These are phyloP conservation scores for Xiphydria camelus DNA, from an alignment of 2,888 invertebrate species.

Conservation along the genomic window DNA sequence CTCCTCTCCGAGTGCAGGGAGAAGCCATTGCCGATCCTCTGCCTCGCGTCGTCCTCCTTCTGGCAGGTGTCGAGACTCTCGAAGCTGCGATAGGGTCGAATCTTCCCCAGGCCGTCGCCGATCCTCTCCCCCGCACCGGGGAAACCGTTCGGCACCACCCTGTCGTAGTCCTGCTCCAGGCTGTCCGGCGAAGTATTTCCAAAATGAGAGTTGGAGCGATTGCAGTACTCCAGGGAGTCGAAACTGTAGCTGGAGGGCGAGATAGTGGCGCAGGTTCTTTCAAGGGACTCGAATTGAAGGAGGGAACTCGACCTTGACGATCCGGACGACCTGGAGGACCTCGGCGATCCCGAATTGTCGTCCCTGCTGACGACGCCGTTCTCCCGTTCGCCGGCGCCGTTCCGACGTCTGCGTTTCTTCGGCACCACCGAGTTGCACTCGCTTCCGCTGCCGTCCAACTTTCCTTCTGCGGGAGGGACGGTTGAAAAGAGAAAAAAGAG, in stretches of 20 bases:
- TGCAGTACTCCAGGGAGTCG: constrained; percentile 60
- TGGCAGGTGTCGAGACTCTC: constrained; percentile 58
- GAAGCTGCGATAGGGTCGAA: constrained; percentile 60
- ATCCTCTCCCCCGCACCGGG: constrained; percentile 10
- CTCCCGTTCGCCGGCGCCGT: constrained; percentile 42
- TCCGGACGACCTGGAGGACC: constrained; percentile 63
- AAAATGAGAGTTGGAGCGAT: constrained; percentile 40
- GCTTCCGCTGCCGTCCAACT: constrained; percentile 55
- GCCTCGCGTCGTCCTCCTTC: constrained; percentile 29
- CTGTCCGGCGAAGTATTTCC: constrained; percentile 61
- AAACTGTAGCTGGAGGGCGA: constrained; percentile 60
- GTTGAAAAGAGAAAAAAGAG: too few species aligned
- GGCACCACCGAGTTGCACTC: constrained; percentile 59
- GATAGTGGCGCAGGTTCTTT: constrained; percentile 67
- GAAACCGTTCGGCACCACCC: constrained; percentile 45
- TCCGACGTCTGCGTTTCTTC: constrained; percentile 54
- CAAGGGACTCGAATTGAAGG: constrained; percentile 83
- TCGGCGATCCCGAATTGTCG: constrained; percentile 56
- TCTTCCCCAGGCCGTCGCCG: constrained; percentile 36
- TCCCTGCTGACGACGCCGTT: constrained; percentile 4
- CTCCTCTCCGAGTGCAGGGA: constrained; percentile 44
- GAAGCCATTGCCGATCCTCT: constrained; percentile 39
- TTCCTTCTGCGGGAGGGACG: constrained; percentile 33
- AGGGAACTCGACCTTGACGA: constrained; percentile 77
- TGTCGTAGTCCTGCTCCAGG: constrained; percentile 55